Conservation (phyloP, 2,797 vertebrate species). For the Bradypodion pumilum region DNA sequence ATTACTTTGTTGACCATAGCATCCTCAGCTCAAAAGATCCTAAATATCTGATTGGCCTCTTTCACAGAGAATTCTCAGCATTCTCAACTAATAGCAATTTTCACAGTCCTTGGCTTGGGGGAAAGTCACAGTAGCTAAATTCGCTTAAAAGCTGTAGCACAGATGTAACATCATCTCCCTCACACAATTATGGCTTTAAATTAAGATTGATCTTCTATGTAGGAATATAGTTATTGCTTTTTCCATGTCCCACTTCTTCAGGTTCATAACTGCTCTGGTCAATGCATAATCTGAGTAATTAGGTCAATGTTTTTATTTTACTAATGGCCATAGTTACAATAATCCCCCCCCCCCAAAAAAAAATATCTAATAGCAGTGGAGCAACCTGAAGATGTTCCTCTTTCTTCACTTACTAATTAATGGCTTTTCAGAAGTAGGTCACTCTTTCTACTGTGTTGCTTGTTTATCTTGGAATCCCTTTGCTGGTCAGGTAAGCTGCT, state of each 20-base stretch:
- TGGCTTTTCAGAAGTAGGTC: conserved; percentile 40
- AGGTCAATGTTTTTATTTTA: not conserved
- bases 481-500: conserved; percentile 29
- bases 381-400: conserved; percentile 11
- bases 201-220: not conserved
- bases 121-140: not conserved
- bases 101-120: not conserved
- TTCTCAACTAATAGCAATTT: not conserved
- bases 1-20: not conserved
- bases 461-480: conserved; percentile 34
- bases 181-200: not conserved
- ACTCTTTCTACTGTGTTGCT: conserved; percentile 27
- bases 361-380: not conserved
- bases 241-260: not conserved
- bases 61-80: not conserved
- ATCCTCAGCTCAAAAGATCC: not conserved
- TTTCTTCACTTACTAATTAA: conserved; percentile 46
- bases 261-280: not conserved
- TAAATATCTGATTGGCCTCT: not conserved
- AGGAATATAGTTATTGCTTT: accelerated
- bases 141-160: not conserved
- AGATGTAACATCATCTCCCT: not conserved
- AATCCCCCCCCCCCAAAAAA: conserved; percentile 27
- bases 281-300: not conserved
- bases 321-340: conserved; percentile 30